Conservation (phyloP, 2,888 invertebrate genomes). For the Tetragnatha montana region DNA sequence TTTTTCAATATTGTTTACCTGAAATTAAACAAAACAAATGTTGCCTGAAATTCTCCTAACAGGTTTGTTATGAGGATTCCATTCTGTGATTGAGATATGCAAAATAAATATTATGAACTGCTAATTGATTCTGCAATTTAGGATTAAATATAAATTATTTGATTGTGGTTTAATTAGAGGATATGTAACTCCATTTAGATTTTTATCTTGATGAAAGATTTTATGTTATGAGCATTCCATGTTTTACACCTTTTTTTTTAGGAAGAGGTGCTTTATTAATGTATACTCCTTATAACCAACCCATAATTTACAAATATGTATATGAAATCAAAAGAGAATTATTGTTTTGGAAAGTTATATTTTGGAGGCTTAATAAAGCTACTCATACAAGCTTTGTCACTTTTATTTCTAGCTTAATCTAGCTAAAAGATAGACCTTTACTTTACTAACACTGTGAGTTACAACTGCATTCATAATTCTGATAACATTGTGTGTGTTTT, state of each 20-base stretch:
- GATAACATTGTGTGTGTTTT: too few relatives aligned
- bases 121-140: too few relatives aligned
- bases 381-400: slow-evolving; percentile 43
- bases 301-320: slow-evolving; percentile 19
- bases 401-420: too few relatives aligned
- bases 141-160: too few relatives aligned
- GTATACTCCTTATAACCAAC: slow-evolving; percentile 16
- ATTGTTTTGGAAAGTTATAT: slow-evolving; percentile 70
- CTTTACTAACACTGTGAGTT: too few relatives aligned
- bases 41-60: background rate
- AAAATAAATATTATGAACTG: background rate
- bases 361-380: slow-evolving; percentile 64
- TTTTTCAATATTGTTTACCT: background rate
- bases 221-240: slow-evolving; percentile 56
- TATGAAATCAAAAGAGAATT: slow-evolving; percentile 45
- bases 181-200: slow-evolving; percentile 7
- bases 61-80: background rate
- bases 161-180: background rate
- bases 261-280: slow-evolving; percentile 25
- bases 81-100: background rate
- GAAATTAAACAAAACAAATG: background rate
- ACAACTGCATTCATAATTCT: too few relatives aligned
- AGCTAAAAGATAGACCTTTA: too few relatives aligned
- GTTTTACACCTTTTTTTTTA: slow-evolving; percentile 31
- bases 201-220: slow-evolving; percentile 3